Evolutionary conservation across 92 coral and sea anemone species (phyloP), one percentile per base, ranked within the genome.

Genomic region (Meandrina meandrites): DNA sequence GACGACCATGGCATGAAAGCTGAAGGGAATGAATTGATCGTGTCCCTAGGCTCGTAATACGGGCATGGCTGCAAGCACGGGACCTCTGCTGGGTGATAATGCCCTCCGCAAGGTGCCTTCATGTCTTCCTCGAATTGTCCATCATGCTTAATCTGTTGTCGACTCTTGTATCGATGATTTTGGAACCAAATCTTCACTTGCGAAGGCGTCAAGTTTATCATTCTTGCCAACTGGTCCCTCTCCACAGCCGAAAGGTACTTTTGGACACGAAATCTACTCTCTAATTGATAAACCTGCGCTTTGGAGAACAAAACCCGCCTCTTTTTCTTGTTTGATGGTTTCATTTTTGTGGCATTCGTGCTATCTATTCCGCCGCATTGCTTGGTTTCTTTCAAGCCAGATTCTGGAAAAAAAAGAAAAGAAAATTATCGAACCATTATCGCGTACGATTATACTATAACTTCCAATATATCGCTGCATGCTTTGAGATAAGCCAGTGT

Each of bases 181-280:
- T 97, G 99, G 87, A 95, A 97, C 99, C 99, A 97, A 66, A 97
- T 96, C 80, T 97, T 97, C 48, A 97, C 98, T 86, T 97, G 99
- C 51, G 96, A 91, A 1, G 99, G 98, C 5, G 99, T 97, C 21
- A 97, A 89, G 87, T 93, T 95, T 50, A 96, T 97, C 92, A 97
- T 95, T 48, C 99, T 86, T 1, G 99, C 99, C 34, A 97, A 89
- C 73, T 97, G 98, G 72, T 97, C 99, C 36, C 99, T 92, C 80
- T 97, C 99, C 19, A 92, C 96, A 12, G 98, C 99, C 37, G 99
- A 92, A 34, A 95, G 92, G 78, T 97, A 97, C 87, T 95, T 94
- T 83, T 97, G 99, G 79, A 97, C 90, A 18, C 99, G 93, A 84
- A 97, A 97, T 81, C 99, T 90, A 50, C 98, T 88, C 86, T 97